Base-by-base conservation (phyloP, 2,797 vertebrate species). In the Naso thynnoides region DNA sequence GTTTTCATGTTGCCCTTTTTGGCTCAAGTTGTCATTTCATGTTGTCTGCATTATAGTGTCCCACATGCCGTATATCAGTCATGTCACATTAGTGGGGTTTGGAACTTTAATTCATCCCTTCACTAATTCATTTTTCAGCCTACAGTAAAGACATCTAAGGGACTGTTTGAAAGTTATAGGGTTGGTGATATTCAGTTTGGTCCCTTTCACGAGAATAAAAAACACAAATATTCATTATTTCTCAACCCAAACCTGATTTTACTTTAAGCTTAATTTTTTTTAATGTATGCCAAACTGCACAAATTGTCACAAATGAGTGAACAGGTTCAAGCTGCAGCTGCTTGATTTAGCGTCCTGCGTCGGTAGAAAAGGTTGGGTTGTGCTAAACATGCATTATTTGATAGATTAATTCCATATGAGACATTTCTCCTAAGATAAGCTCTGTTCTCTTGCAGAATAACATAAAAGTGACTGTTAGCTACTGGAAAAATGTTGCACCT, bases 81-180 rank as follows among this genome's bases (percentile, higher is more conserved):
- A 19, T 58, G 5, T 77, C 80, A 71, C 70, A 85, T 83, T 73
- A 26, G 69, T 27, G n/a, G 41, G 66, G 49, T 53, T 19, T 41
- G 23, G 1, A 8, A 23, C 41, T 2, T 10, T 11, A 4, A 45
- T 16, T 60, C 33, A 26, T n/a, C 26, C 6, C 52, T 38, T n/a
- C 6, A 24, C 8, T 45, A 8, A 66, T 36, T 53, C 1, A 27
- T 39, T 55, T 75, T 41, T 53, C 13, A 41, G 19, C 41, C n/a
- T 33, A 3, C 45, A 64, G n/a, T 64, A 9, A n/a, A 57, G 19
- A 38, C 14, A 15, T 41, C n/a, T 18, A 23, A 64, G 42, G 26
- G 26, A 49, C 56, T 41, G 19, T 60, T 33, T 4, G 14, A 39
- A 23, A 38, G 26, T 9, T 0, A 27, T 14, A 19, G 18, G 33